Evolutionary conservation across 2,113 vertebrate genomes (phyloP), one percentile per base, ranked within the genome.

Genomic region (Fulmarus glacialis): DNA sequence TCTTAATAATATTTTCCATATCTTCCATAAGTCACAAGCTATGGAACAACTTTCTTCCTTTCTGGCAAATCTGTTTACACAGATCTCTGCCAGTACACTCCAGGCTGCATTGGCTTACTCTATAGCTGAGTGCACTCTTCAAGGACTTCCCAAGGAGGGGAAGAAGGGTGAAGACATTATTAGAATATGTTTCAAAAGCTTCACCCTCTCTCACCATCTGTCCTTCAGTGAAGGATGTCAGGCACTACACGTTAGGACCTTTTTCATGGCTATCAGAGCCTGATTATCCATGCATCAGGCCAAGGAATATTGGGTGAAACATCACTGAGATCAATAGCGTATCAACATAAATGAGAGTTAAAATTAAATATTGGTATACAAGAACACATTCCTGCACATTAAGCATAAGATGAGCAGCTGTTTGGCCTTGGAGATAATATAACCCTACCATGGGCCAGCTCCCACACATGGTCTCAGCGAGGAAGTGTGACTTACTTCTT

Each of bases 381-480:
- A 82, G 87, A 94, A 59, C 42, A 78, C 64, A 71, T 87, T 93
- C 84, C 83, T 96, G 58, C 63, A 95, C 26, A n/a, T 91, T 87
- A 93, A 91, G 60, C 63, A 81, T 50, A 66, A 87, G 53, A 91
- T 52, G 62, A 98, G 94, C 84, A 95, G 96, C 88, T 97, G 53
- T 66, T 86, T 93, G 94, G 94, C 81, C 48, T 93, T 94, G 90
- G 82, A 97, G 55, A 89, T 26, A 34, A 18, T 23, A 60, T 56
- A 92, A 81, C 22, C 74, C 34, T 86, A 75, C 53, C 24, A 34
- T 7, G 85, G 89, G 81, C 58, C 94, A 97, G 94, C 60, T 96
- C 97, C 58, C 64, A 89, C 73, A 78, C 70, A 87, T 72, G 73
- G 80, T 93, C 90, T 92, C 32, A 88, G 91, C 60, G 52, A 87